Percentiles rank a stretch among this genome's conserved stretches.
Conservation (phyloP, 2,797 vertebrate species). For the Neomorphus geoffroyi region DNA sequence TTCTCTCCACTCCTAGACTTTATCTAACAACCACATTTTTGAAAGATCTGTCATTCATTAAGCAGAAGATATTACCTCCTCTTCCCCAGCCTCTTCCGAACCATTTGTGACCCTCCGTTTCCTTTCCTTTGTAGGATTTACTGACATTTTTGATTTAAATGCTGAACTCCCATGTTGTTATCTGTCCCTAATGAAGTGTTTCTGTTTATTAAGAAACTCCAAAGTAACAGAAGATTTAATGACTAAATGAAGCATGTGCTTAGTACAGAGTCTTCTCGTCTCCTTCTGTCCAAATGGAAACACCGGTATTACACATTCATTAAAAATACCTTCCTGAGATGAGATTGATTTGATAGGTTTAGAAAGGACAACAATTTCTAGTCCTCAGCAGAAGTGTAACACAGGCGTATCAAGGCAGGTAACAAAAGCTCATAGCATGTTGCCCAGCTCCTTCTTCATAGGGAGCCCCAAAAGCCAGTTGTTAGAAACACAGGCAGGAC, state of each 20-base stretch:
- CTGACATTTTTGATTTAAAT: not conserved
- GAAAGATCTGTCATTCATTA: not conserved
- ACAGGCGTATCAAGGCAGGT: fast-evolving
- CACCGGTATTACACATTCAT: not conserved
- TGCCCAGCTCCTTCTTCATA: not conserved
- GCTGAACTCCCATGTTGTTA: not conserved
- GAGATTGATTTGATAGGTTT: not conserved
- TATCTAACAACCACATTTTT: not conserved
- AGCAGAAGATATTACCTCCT: not conserved
- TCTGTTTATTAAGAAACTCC: not conserved
- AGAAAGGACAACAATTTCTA: not conserved
- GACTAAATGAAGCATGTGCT: not conserved
- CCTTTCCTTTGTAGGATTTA: not conserved
- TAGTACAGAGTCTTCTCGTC: not conserved
- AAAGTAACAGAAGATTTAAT: not conserved
- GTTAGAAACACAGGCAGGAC: not conserved
- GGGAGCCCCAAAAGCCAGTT: not conserved
- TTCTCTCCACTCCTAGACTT: not conserved
- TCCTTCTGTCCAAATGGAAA: not conserved
- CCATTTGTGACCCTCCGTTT: not conserved
- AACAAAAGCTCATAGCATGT: not conserved
- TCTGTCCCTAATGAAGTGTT: not conserved
- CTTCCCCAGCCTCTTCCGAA: not conserved
- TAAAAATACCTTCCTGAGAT: not conserved
- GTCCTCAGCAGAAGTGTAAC: not conserved